These are phyloP conservation scores for Agriopis marginaria DNA, from an alignment of 2,888 invertebrate genomes.

Conservation along the genomic window DNA sequence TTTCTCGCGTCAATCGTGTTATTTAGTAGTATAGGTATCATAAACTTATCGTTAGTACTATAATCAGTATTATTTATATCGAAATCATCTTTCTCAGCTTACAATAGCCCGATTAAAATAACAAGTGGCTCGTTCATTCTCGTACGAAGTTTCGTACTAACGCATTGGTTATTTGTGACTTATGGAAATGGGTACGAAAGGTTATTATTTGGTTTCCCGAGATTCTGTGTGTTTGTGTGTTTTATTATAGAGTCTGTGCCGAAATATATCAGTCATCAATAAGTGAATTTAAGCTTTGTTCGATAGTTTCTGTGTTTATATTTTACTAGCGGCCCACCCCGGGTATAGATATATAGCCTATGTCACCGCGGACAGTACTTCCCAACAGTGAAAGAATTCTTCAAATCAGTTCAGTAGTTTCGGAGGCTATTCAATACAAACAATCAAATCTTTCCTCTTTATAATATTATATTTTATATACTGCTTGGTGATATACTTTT, in stretches of 20 bases:
- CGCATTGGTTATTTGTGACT: conserved; percentile 29
- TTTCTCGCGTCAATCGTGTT: conserved; percentile 8
- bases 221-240: background rate
- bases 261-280: background rate
- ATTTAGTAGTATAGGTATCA: conserved; percentile 12
- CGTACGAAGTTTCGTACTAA: conserved; percentile 51
- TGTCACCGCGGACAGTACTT: too few species aligned
- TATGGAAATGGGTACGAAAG: conserved; percentile 4
- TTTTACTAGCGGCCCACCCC: too few species aligned
- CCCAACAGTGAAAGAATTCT: too few species aligned
- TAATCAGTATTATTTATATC: conserved; percentile 44
- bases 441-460: too few species aligned
- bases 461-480: too few species aligned
- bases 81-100: conserved; percentile 30
- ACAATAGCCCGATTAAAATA: conserved; percentile 4
- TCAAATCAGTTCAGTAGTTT: too few species aligned
- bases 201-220: conserved; percentile 11
- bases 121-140: conserved; percentile 56
- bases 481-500: too few species aligned
- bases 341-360: too few species aligned
- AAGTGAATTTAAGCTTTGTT: too few species aligned
- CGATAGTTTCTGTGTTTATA: too few species aligned
- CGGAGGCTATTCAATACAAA: too few species aligned
- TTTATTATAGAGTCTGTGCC: background rate
- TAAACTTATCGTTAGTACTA: conserved; percentile 4